Conservation (phyloP, 2,113 vertebrate species). For the Psilopogon haemacephalus region DNA sequence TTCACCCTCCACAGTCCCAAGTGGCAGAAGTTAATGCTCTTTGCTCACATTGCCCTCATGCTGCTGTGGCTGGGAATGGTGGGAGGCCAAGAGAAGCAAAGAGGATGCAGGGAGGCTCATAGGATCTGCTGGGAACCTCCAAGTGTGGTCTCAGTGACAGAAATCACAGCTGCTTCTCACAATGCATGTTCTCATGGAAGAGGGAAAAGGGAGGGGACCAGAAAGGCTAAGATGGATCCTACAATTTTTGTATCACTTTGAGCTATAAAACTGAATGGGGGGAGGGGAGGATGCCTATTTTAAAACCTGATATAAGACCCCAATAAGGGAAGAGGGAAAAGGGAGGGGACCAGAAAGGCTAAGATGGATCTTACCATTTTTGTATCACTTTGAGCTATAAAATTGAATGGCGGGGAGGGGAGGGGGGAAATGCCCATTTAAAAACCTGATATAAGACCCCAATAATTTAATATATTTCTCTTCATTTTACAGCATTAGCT, state of each 20-base stretch:
- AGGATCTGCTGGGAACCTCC: neutral
- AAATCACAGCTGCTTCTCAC: neutral
- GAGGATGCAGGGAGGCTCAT: accelerated
- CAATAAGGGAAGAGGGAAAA: neutral
- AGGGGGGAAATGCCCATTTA: neutral
- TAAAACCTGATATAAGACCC: constrained; percentile 1
- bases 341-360: neutral
- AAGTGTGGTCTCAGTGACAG: neutral
- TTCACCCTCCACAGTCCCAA: neutral
- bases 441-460: constrained; percentile 2
- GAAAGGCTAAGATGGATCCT: neutral
- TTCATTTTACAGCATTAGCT: constrained; percentile 54
- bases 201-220: neutral
- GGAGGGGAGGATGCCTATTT: neutral
- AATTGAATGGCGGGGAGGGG: neutral
- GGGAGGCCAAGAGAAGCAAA: neutral
- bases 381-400: neutral
- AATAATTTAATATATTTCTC: constrained; percentile 43
- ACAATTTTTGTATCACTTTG: neutral
- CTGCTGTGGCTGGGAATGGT: neutral
- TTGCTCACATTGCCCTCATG: accelerated
- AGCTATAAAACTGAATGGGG: neutral
- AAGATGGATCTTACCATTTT: neutral
- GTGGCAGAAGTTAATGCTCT: neutral
- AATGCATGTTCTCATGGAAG: neutral